Percentiles rank a stretch among this genome's conserved stretches.
Evolutionary conservation across 2,888 invertebrate genomes (phyloP).

Genomic region (Eudemis profundana): DNA sequence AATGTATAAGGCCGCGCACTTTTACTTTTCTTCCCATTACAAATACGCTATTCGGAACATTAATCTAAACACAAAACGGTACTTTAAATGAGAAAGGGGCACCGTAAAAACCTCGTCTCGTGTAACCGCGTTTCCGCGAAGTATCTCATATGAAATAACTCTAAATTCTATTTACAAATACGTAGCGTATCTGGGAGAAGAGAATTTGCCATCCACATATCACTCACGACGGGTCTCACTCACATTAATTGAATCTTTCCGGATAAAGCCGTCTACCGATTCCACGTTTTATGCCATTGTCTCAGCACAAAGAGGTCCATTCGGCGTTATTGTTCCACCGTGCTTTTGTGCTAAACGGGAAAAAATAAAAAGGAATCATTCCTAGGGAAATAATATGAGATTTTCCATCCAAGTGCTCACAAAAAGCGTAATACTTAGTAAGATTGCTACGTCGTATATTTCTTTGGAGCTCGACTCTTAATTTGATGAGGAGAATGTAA

Average conservation of each 20-base stretch:
- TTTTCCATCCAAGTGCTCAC: constrained; percentile 61
- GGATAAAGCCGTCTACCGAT: constrained; percentile 57
- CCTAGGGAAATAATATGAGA: constrained; percentile 67
- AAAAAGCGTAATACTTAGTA: constrained; percentile 62
- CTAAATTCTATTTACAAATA: constrained; percentile 13
- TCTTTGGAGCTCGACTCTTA: constrained; percentile 67
- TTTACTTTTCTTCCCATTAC: constrained; percentile 12
- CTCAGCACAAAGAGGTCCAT: constrained; percentile 63
- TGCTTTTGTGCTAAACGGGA: constrained; percentile 59
- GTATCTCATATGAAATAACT: constrained; percentile 6
- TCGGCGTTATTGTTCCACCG: constrained; percentile 63
- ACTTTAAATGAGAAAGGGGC: constrained; percentile 26
- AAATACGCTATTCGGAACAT: constrained; percentile 13
- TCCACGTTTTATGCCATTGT: constrained; percentile 62
- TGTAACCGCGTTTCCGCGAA: constrained; percentile 10
- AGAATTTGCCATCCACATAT: constrained; percentile 58
- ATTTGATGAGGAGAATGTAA: constrained; percentile 76
- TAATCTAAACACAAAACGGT: constrained; percentile 29
- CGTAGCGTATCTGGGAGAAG: constrained; percentile 46
- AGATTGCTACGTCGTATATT: constrained; percentile 68
- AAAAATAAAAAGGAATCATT: constrained; percentile 58
- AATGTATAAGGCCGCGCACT: neutral
- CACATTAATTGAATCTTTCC: constrained; percentile 66
- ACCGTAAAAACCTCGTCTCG: neutral
- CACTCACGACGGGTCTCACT: constrained; percentile 57